phyloP scores from a whole-genome alignment of 2,888 invertebrate species.

The Beris morrisii region DNA sequence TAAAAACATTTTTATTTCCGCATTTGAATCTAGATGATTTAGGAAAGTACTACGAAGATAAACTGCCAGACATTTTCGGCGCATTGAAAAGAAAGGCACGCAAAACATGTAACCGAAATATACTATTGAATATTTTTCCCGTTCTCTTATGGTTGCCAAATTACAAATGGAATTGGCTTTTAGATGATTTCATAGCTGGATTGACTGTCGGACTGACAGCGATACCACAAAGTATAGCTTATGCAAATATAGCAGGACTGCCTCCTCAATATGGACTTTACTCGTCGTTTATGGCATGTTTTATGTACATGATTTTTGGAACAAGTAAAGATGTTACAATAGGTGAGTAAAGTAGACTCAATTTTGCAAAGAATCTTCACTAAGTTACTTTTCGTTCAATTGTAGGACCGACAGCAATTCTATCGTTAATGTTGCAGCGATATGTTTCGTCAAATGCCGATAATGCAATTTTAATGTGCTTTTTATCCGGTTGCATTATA shows the following conservation, averaged over 20 bases:
- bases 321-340: conserved; percentile 80
- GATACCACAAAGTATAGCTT: conserved; percentile 83
- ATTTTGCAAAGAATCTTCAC: not conserved
- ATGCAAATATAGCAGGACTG: conserved; percentile 75
- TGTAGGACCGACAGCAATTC: conserved; percentile 84
- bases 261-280: conserved; percentile 81
- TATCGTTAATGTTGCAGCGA: conserved; percentile 77
- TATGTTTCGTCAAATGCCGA: conserved; percentile 66
- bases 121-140: conserved; percentile 64
- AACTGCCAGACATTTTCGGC: conserved; percentile 46
- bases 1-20: not conserved
- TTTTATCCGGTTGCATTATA: conserved; percentile 72
- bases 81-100: conserved; percentile 47
- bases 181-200: conserved; percentile 82
- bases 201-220: conserved; percentile 81
- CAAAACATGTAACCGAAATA: conserved; percentile 57
- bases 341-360: conserved; percentile 55
- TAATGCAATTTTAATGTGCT: conserved; percentile 71
- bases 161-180: conserved; percentile 66
- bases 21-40: not conserved
- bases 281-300: conserved; percentile 92
- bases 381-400: not conserved
- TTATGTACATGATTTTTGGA: conserved; percentile 88
- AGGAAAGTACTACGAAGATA: conserved; percentile 46
- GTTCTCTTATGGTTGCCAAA: conserved; percentile 73